These are phyloP conservation scores for Chymomyza amoena DNA, from an alignment of 2,888 invertebrate species.

Conservation along the genomic window DNA sequence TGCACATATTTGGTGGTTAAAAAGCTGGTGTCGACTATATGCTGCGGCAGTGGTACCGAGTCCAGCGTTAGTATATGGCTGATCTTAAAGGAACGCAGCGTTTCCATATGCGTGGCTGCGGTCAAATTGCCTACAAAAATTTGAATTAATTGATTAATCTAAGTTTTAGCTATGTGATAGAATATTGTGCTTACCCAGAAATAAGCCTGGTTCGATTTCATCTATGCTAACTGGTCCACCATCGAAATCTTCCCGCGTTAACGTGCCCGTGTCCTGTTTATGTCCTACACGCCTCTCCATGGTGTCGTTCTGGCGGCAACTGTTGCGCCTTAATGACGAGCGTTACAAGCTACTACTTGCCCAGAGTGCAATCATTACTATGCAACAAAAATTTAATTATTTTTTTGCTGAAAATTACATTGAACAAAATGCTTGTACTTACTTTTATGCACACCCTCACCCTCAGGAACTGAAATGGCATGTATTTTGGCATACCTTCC, in stretches of 20 bases:
- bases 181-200: slow-evolving; percentile 65
- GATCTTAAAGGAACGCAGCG: slow-evolving; percentile 84
- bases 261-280: slow-evolving; percentile 46
- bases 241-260: slow-evolving; percentile 77
- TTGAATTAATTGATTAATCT: background rate
- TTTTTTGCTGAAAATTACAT: background rate
- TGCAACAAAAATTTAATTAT: background rate
- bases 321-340: slow-evolving; percentile 22
- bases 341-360: background rate
- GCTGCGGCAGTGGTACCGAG: slow-evolving; percentile 89
- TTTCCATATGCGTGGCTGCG: slow-evolving; percentile 87
- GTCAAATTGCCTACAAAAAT: slow-evolving; percentile 84
- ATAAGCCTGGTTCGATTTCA: slow-evolving; percentile 77
- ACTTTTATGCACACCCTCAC: background rate
- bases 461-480: slow-evolving; percentile 17
- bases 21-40: slow-evolving; percentile 84
- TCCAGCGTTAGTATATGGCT: slow-evolving; percentile 91
- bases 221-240: slow-evolving; percentile 79
- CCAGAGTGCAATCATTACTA: background rate
- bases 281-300: slow-evolving; percentile 26
- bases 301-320: slow-evolving; percentile 19
- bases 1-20: slow-evolving; percentile 87
- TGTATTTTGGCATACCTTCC: slow-evolving; percentile 19
- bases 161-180: background rate
- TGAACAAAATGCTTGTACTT: background rate